Percentiles rank a stretch among this genome's conserved stretches.
Evolutionary conservation across 2,113 vertebrate genomes (phyloP).

Genomic region (Pungitius pungitius): DNA sequence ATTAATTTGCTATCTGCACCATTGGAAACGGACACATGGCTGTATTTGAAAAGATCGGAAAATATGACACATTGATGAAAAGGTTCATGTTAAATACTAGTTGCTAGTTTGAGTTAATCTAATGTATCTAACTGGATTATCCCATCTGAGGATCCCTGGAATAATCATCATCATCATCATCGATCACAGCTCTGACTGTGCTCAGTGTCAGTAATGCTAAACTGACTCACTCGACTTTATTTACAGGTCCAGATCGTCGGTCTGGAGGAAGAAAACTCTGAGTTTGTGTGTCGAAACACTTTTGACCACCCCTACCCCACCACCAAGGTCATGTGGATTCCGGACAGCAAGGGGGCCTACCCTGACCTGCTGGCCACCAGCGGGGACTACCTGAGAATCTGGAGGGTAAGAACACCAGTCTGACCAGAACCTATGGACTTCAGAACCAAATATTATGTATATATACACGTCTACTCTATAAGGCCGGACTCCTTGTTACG

Average conservation of each 20-base stretch:
- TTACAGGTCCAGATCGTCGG: slow-evolving; percentile 35
- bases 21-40: neutral
- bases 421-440: neutral
- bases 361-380: slow-evolving; percentile 46
- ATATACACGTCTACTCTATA: too few species aligned
- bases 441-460: neutral
- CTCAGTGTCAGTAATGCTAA: slow-evolving; percentile 8
- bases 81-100: neutral
- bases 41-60: neutral
- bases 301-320: slow-evolving; percentile 48
- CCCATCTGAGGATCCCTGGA: neutral
- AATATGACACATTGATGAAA: neutral
- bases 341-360: slow-evolving; percentile 31
- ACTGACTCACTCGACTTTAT: slow-evolving; percentile 28
- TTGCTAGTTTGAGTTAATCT: neutral
- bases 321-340: slow-evolving; percentile 44
- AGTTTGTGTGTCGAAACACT: slow-evolving; percentile 39
- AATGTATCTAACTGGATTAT: neutral
- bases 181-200: neutral
- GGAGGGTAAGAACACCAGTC: slow-evolving; percentile 31
- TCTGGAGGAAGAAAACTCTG: slow-evolving; percentile 39
- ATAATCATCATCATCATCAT: neutral
- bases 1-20: neutral
- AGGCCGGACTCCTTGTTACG: too few species aligned
- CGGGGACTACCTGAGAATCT: slow-evolving; percentile 44